Percentiles rank a stretch among this genome's conserved stretches.
Evolutionary conservation across 2,888 invertebrate species (phyloP).

Genomic region (Nycteola revayana): DNA sequence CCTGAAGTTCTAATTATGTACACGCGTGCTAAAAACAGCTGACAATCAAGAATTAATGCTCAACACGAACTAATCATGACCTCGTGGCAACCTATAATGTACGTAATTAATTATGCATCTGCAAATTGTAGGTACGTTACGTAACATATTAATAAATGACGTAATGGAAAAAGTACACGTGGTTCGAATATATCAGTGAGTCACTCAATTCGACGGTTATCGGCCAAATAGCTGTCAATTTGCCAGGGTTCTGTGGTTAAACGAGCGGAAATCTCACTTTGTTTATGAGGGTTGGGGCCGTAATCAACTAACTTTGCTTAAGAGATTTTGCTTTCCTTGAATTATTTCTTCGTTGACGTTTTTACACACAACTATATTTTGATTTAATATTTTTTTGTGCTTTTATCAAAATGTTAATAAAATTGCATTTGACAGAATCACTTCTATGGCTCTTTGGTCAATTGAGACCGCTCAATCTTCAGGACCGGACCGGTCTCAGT

Average conservation of each 20-base stretch:
- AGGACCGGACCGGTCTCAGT: too few relatives aligned
- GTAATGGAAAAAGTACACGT: conserved; percentile 12
- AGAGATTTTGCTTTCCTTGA: not conserved
- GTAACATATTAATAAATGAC: conserved; percentile 9
- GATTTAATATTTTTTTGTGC: too few relatives aligned
- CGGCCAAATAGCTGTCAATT: conserved; percentile 13
- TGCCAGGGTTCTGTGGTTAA: not conserved
- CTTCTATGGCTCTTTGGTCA: too few relatives aligned
- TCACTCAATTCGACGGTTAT: conserved; percentile 7
- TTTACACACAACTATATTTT: too few relatives aligned
- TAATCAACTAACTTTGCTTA: not conserved
- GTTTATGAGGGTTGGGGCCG: too few relatives aligned
- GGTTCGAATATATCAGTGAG: conserved; percentile 15
- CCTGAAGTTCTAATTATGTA: too few relatives aligned
- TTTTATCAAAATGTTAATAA: too few relatives aligned
- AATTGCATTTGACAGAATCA: too few relatives aligned
- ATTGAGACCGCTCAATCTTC: too few relatives aligned
- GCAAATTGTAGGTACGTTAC: conserved; percentile 6
- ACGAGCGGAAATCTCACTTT: not conserved
- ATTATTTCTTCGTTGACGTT: too few relatives aligned
- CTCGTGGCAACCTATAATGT: not conserved
- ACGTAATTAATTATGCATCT: conserved; percentile 5
- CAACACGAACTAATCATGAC: conserved; percentile 1
- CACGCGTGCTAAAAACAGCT: too few relatives aligned
- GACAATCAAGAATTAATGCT: too few relatives aligned